Conservation (phyloP, 2,797 vertebrate species). For the Rhinella marina region DNA sequence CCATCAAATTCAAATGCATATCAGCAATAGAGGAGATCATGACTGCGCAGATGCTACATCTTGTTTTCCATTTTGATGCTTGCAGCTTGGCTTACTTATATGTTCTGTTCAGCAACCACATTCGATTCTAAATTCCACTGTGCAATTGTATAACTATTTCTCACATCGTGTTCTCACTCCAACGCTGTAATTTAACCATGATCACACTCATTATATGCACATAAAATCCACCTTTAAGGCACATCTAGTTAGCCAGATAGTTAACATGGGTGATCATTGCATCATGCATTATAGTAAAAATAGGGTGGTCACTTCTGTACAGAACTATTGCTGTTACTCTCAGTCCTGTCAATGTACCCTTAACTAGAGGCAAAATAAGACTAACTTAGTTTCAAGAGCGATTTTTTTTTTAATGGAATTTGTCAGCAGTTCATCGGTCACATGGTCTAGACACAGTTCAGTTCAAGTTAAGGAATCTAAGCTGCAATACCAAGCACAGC, state of each 20-base stretch:
- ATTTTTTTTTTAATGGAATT: no score
- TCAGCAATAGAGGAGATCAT: neutral
- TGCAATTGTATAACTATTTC: constrained; percentile 26
- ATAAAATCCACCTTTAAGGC: neutral
- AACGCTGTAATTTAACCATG: constrained; percentile 31
- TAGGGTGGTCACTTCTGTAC: neutral
- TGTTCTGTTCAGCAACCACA: constrained; percentile 4
- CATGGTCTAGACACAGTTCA: no score
- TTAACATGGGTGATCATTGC: neutral
- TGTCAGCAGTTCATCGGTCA: no score
- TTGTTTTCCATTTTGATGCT: constrained; percentile 18
- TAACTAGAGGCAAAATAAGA: no score
- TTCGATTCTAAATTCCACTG: constrained; percentile 44
- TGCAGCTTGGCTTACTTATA: constrained; percentile 39
- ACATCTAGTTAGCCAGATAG: neutral
- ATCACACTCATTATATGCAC: neutral
- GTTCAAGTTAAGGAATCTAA: no score
- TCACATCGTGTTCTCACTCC: constrained; percentile 34
- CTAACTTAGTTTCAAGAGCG: no score
- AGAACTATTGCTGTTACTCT: neutral
- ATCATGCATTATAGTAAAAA: neutral
- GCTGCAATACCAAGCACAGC: no score
- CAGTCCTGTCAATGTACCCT: no score
- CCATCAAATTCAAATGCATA: constrained; percentile 17
- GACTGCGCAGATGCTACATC: neutral